phyloP scores from a whole-genome alignment of 1,140 invertebrate genomes.

The Cherax quadricarinatus region DNA sequence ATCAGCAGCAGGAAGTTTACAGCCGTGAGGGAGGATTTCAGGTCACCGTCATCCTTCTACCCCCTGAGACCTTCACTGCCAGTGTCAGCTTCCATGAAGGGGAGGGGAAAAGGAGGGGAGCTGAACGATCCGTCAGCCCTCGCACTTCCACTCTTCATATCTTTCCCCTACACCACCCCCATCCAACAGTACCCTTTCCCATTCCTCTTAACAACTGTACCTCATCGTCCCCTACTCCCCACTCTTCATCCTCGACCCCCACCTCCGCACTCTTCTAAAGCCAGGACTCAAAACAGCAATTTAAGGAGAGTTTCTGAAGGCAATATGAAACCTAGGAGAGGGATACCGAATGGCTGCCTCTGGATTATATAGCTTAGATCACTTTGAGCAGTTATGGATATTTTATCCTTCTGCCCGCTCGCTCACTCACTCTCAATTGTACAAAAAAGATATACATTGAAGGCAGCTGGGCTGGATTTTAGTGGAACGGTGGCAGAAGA shows the following conservation, averaged over 20 bases:
- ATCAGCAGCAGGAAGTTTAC: neutral
- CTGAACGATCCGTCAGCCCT: too few species aligned
- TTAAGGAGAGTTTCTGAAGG: neutral
- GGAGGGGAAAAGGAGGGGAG: too few species aligned
- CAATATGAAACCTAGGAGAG: neutral
- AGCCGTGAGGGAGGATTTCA: neutral
- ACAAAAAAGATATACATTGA: neutral
- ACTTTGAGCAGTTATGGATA: conserved; percentile 1
- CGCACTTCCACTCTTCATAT: too few species aligned
- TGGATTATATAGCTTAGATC: neutral
- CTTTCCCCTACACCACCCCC: too few species aligned
- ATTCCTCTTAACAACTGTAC: neutral
- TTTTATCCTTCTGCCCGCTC: neutral
- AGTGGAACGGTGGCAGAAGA: neutral
- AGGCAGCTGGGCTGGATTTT: neutral
- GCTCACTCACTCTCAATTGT: neutral
- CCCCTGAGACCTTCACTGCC: too few species aligned
- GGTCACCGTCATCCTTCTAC: neutral
- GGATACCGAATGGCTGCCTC: neutral
- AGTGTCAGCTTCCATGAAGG: too few species aligned
- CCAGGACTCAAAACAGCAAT: neutral
- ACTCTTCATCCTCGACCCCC: neutral
- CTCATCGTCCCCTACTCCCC: neutral
- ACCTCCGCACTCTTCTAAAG: neutral
- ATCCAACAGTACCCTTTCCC: too few species aligned